Base-by-base conservation (phyloP, 2,113 vertebrate genomes). In the Monopterus albus region DNA sequence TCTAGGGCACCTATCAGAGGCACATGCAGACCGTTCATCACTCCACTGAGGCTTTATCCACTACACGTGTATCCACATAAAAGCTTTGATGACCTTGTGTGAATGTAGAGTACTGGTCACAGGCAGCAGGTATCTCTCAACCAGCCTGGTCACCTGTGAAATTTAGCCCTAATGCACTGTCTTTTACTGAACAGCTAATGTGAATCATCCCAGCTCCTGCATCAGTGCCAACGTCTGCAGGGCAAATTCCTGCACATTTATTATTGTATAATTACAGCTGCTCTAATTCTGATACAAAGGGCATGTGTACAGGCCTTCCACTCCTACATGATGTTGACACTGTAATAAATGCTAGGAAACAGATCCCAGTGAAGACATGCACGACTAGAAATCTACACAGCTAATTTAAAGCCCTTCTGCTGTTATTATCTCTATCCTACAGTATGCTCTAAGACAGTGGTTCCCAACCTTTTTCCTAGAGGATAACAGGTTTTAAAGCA, bases 71-170 rank as follows among this genome's bases (percentile, higher is more conserved):
- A 65, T 66, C 38, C 64, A 69, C 61, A 63, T 18, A 68, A 57
- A 68, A 77, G 74, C 50, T 38, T 9, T 74, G 81, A 86, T n/a
- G n/a, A n/a, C 87, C 83, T 82, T 83, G 71, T 71, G 45, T 45
- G 56, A 72, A 35, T n/a, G 25, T n/a, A n/a, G n/a, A n/a, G n/a
- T n/a, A n/a, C n/a, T n/a, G n/a, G n/a, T n/a, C n/a, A n/a, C 33
- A 39, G 66, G 75, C 63, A 64, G 38, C 23, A 31, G 66, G 72
- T 79, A 70, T 57, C 50, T 58, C 57, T 72, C 70, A 78, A 49
- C 29, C 39, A 72, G 43, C 38, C 35, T 31, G 29, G 56, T 79
- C 59, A 35, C 49, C 57, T 62, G 53, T 67, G 51, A 50, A 45
- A 51, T 55, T 55, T 50, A 49, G 20, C 10, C 40, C 43, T 40